Base-by-base conservation (phyloP, 1,140 invertebrate genomes). In the Macrotrachela quadricornifera region DNA sequence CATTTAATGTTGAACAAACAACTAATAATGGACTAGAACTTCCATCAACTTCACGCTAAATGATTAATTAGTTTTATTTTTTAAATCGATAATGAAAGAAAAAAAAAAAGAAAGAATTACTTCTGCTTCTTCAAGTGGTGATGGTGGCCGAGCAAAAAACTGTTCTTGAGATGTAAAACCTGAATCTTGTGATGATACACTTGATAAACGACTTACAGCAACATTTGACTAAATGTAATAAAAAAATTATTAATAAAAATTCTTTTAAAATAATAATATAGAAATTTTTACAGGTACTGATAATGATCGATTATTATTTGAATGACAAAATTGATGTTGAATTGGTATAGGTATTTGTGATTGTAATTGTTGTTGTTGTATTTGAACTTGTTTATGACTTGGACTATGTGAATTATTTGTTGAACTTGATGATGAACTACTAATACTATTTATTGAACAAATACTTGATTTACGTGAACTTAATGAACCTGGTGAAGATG, bases 371-470 rank as follows among this genome's bases (percentile, higher is more conserved):
- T 65, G 62, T 53, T 56, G 43, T 18, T n/a, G 51, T 37, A 10
- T 46, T 57, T 65, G 62, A 39, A 61, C 56, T 54, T 62, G 59
- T 57, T 64, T 78, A 59, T 79, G 73, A 58, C 78, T 76, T 71
- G 82, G 80, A 55, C 78, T 80, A 3, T 82, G 81, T 49, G 79
- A 80, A 61, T 79, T 79, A 60, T 79, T 78, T 54, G 78, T 79
- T 56, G 80, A 81, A 45, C 80, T 79, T 60, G 80, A 82, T 44
- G 83, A 85, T 58, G 83, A 85, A 70, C 82, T 85, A 63, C 83
- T 85, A 59, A 88, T 75, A 56, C 84, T 88, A 65, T 82, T 87
- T 58, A 92, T 88, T 57, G 83, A 87, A 67, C 85, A 90, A 73
- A 91, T 82, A 56, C 83, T 86, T 50, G 85, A 91, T 70, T 91